These are phyloP conservation scores for Nomada ferruginata DNA, from an alignment of 2,888 invertebrate genomes.

Conservation along the genomic window DNA sequence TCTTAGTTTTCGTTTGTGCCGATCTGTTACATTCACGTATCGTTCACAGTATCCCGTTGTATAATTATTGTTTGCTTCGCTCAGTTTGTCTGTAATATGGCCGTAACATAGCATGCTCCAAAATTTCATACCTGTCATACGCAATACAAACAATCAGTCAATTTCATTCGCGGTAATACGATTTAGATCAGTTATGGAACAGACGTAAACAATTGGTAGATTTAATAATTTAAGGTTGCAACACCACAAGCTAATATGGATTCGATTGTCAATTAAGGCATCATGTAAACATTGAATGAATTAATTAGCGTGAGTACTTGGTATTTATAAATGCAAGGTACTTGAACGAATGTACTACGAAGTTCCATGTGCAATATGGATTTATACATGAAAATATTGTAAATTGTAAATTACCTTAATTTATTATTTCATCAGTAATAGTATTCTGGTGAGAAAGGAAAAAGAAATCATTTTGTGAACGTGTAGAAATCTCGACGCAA, in stretches of 20 bases:
- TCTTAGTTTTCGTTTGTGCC: too few species aligned
- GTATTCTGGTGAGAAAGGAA: background rate
- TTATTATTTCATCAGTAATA: too few species aligned
- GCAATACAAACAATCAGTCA: background rate
- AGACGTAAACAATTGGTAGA: background rate
- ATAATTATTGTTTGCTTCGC: too few species aligned
- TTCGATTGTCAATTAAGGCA: constrained; percentile 55
- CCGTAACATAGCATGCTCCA: too few species aligned
- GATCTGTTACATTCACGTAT: too few species aligned
- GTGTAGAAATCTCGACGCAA: background rate
- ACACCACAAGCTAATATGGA: constrained; percentile 36
- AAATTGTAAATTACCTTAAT: too few species aligned
- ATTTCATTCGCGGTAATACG: background rate
- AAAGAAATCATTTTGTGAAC: background rate
- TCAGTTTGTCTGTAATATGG: too few species aligned
- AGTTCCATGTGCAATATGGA: background rate
- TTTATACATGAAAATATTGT: background rate
- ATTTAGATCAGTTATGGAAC: constrained; percentile 1
- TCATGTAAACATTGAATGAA: constrained; percentile 23
- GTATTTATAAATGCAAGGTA: background rate
- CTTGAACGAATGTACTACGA: background rate
- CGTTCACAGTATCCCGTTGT: too few species aligned
- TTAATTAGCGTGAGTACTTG: constrained; percentile 28
- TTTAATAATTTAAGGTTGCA: constrained; percentile 20
- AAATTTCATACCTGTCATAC: too few species aligned